Conservation (phyloP, 2,888 invertebrate genomes). For the Chalcosyrphus nemorum region DNA sequence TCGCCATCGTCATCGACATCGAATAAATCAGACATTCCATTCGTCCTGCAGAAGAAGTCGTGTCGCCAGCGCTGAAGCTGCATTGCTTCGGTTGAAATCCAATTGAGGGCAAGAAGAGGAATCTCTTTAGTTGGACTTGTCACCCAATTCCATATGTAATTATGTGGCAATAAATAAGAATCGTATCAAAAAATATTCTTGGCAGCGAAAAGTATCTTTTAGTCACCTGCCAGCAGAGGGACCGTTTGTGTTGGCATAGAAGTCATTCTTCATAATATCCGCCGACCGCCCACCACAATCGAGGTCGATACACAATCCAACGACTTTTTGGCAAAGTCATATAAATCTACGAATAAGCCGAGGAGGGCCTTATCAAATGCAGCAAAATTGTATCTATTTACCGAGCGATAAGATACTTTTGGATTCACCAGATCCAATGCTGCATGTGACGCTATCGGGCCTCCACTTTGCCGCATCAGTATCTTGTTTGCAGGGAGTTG, state of each 20-base stretch:
- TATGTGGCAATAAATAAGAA: conserved; percentile 66
- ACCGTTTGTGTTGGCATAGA: conserved; percentile 17
- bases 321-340: conserved; percentile 56
- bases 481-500: conserved; percentile 56
- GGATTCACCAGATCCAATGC: conserved; percentile 30
- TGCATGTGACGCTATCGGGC: conserved; percentile 63
- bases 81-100: conserved; percentile 22
- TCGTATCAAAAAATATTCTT: conserved; percentile 45
- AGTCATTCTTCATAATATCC: conserved; percentile 9
- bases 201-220: conserved; percentile 33
- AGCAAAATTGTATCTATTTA: conserved; percentile 70
- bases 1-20: no score
- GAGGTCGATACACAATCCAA: conserved; percentile 34
- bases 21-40: conserved; percentile 17
- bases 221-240: conserved; percentile 47
- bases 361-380: conserved; percentile 59
- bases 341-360: conserved; percentile 33
- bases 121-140: conserved; percentile 41
- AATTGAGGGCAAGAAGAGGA: conserved; percentile 6
- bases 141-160: conserved; percentile 70
- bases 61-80: conserved; percentile 56
- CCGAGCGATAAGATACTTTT: conserved; percentile 58
- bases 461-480: conserved; percentile 61
- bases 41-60: conserved; percentile 45
- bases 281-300: conserved; percentile 15